Base-by-base conservation (phyloP, 37 sponge, comb jelly and placozoan species). In the Oopsacas minuta region DNA sequence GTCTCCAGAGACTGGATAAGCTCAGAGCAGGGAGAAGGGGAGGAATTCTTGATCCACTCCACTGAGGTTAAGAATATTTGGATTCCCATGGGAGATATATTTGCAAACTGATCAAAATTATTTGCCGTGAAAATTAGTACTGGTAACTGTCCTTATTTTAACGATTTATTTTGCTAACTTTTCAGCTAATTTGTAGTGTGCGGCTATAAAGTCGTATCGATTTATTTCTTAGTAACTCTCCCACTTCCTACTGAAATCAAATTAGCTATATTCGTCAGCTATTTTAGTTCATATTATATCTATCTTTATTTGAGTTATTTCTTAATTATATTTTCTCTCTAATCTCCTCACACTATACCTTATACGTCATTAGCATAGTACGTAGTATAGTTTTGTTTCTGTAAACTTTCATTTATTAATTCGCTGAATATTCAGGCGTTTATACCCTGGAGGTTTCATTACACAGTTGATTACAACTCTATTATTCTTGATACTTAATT, bases 51-150 rank as follows among this genome's bases (percentile, higher is more conserved):
- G 36, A 46, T 87, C 3, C 90, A 96, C 83, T 32, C 96, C 37
- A 87, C 88, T 36, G 94, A 96, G 38, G 92, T 88, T 38, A 96
- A 96, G 87, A 96, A 96, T 85, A 93, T 96, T 39, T 96, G 96
- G 96, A 28, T 96, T 15, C 96, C 96, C 25, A 96, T 96, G 96
- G 96, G 96, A 52, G 96, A 96, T 39, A 90, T 93, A 20, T 96
- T 96, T 89, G 96, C 96, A 35, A 96, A 96, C 82, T 96, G 53
- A 86, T 83, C 39, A 34, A 61, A 61, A 61, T 61, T 32, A 42
- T 42, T 42, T 42, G 75, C 30, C 7, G 32, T 12, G 28, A n/a
- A 61, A 61, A 20, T 20, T 34, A 3, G 75, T 61, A 61, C 75
- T 61, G 75, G 75, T 61, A 61, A 61, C 75, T 61, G 20, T 61